phyloP scores from a whole-genome alignment of 2,797 vertebrate species.

The Cirrhinus mrigala region DNA sequence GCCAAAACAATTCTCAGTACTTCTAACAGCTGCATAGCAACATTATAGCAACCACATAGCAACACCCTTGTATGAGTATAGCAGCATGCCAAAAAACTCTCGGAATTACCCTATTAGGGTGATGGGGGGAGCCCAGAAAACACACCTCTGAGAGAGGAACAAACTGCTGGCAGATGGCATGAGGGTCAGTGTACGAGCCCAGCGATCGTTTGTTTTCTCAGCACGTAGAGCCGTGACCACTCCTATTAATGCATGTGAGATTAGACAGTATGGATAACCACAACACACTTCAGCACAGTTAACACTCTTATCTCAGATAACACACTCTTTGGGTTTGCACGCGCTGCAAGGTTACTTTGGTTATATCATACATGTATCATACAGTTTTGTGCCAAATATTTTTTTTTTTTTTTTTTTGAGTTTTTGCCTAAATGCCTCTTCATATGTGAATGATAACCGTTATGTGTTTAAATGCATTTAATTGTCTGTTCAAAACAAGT shows the following conservation, averaged over 20 bases:
- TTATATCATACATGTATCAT: background rate
- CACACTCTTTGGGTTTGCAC: background rate
- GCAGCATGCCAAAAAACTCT: background rate
- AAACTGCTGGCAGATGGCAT: background rate
- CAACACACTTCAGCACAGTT: background rate
- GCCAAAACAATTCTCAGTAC: too few species aligned
- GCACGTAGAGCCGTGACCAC: background rate
- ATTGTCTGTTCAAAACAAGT: background rate
- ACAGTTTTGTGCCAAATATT: background rate
- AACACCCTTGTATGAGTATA: too few species aligned
- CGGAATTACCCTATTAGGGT: too few species aligned
- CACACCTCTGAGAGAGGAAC: background rate
- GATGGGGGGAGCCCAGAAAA: background rate
- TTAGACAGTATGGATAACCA: background rate
- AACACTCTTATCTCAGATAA: background rate
- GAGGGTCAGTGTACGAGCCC: background rate
- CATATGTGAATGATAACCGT: background rate
- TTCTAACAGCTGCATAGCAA: too few species aligned
- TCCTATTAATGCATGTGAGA: background rate
- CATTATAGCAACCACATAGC: too few species aligned
- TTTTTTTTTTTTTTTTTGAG: background rate
- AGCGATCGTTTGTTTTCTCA: slow-evolving; percentile 21
- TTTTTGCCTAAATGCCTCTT: background rate
- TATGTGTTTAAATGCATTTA: background rate
- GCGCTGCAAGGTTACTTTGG: background rate